Conservation (phyloP, 2,888 invertebrate genomes). For the Drosophila siamana region DNA sequence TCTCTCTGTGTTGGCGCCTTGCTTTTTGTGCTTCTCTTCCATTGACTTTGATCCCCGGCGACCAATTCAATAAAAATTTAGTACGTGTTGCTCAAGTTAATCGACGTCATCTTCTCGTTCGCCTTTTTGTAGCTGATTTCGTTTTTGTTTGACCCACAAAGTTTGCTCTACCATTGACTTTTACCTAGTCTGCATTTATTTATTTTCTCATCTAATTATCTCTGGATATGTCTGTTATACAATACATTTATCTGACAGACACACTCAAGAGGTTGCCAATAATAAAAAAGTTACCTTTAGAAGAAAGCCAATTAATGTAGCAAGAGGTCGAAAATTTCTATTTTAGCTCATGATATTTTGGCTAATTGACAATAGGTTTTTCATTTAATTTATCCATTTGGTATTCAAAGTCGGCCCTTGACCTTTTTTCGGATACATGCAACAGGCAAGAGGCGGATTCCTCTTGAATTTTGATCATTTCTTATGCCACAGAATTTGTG, state of each 20-base stretch:
- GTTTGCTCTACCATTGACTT: neutral
- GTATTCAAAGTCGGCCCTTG: neutral
- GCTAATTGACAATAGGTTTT: neutral
- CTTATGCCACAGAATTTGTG: neutral
- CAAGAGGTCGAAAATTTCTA: neutral
- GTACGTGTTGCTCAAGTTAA: constrained; percentile 65
- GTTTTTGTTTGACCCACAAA: constrained; percentile 25
- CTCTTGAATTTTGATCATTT: neutral
- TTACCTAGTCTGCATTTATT: neutral
- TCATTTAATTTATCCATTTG: neutral
- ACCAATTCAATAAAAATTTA: constrained; percentile 62
- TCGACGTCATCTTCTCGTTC: constrained; percentile 35
- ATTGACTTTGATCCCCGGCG: constrained; percentile 31
- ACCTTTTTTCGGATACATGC: neutral
- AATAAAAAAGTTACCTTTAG: constrained; percentile 10
- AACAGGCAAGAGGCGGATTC: neutral
- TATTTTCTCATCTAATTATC: constrained; percentile 5
- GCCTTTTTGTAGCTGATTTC: neutral
- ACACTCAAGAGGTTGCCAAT: constrained; percentile 29
- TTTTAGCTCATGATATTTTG: neutral
- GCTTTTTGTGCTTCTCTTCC: constrained; percentile 6
- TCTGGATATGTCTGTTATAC: constrained; percentile 12
- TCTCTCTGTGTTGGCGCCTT: constrained; percentile 18
- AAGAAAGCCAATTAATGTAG: neutral
- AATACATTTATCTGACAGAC: constrained; percentile 26